Conservation (phyloP, 2,888 invertebrate genomes). For the Leuctra nigra region DNA sequence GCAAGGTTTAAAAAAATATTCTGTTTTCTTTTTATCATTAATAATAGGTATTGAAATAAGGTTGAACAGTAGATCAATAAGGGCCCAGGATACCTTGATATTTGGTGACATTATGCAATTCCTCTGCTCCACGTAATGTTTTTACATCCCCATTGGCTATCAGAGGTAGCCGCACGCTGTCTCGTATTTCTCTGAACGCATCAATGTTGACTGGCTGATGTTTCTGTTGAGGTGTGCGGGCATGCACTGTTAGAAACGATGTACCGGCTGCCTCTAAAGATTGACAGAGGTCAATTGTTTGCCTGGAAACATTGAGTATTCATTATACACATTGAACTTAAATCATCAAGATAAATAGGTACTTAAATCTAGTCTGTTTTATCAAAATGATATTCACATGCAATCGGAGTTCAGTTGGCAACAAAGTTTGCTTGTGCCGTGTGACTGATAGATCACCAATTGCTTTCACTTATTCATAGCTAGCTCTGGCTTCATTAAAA, state of each 20-base stretch:
- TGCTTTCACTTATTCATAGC: no score
- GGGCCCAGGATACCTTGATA: constrained; percentile 55
- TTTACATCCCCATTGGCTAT: constrained; percentile 91
- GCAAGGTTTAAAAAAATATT: no score
- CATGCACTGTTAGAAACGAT: constrained; percentile 86
- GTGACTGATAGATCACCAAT: neutral
- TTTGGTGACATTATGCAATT: constrained; percentile 57
- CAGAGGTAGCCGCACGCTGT: constrained; percentile 69
- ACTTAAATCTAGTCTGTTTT: no score
- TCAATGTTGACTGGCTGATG: constrained; percentile 64
- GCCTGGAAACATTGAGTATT: constrained; percentile 35
- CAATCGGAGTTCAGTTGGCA: no score
- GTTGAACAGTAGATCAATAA: neutral
- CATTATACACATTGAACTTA: no score
- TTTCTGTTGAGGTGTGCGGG: constrained; percentile 78
- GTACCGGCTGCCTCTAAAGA: constrained; percentile 79
- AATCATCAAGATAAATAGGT: no score
- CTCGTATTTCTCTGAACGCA: constrained; percentile 63
- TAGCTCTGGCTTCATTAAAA: neutral
- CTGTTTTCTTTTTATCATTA: no score
- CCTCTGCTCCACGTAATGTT: constrained; percentile 60
- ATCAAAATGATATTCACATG: no score
- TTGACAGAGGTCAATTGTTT: constrained; percentile 73
- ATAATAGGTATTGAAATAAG: no score
- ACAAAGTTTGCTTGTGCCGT: no score